Evolutionary conservation across 2,797 vertebrate genomes (phyloP), one percentile per base, ranked within the genome.

Genomic region (Enteromius afrohamiltoni): DNA sequence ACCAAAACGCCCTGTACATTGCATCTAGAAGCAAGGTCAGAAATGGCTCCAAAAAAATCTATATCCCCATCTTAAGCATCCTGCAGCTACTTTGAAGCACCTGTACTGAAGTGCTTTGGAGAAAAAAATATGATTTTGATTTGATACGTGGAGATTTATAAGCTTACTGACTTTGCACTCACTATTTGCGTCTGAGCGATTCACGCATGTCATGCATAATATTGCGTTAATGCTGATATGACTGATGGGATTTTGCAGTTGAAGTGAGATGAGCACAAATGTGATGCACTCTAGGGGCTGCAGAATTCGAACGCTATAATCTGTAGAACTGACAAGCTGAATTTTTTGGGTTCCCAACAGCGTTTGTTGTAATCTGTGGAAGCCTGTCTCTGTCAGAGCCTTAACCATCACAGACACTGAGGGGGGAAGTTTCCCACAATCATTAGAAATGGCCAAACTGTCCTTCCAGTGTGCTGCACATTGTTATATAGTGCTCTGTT

Each of bases 261-360:
- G n/a, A 80, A 58, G 51, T 58, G 67, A 80, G 49, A 21, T 0
- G 6, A 31, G 49, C 37, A 71, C 23, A 69, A 70, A 73, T 42
- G 62, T 73, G 80, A 80, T 7, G 53, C 42, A 71, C 71, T 49
- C 42, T 49, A 51, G 73, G 75, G 68, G 78, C 58, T 62, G 58
- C 13, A 62, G 47, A 55, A 58, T 80, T 64, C 81, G 51, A 47
- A 83, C 64, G 65, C 74, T 85, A 64, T 85, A 78, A 83, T 74
- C 67, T 77, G 60, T 77, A 49, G 65, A 77, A 74, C 78, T 82
- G 68, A 85, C 69, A 80, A 74, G 83, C 77, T 77, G 21, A 40
- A 45, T 68, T 85, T 70, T 55, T 62, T 85, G 49, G 40, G 42
- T 60, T 42, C 37, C 14, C 37, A 34, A 17, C 47, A 34, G 31